Evolutionary conservation across 2,888 invertebrate genomes (phyloP), one percentile per base, ranked within the genome.

Genomic region (Allygus modestus): DNA sequence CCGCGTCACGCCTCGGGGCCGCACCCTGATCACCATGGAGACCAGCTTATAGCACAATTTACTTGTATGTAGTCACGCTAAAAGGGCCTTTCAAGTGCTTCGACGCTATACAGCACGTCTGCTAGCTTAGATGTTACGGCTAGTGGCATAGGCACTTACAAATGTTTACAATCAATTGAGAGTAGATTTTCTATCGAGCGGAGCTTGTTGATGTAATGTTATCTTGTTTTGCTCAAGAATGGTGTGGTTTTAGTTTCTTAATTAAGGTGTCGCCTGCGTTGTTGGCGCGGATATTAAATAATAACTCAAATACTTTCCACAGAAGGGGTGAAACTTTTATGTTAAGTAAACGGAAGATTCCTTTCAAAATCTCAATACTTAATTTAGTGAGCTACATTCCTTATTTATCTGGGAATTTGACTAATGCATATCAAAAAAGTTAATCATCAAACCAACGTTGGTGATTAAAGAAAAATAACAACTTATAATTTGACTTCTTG

Each of bases 41-140:
- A 91, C 91, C 2, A 91, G 91, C 71, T 90, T 91, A 87, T 91
- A 90, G 90, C 84, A 79, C 69, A 41, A 75, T 31, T 81, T 20
- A 15, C 46, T 11, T 15, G 12, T 46, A 46, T 46, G 46, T 54
- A 54, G 54, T 54, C 54, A 23, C 54, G 54, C 54, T 54, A 7
- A 17, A 15, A 23, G 20, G 54, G 54, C 54, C 54, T 54, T 54
- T 20, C 20, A 54, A 46, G 54, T 54, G 54, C 23, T 54, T 54
- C 54, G 23, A 54, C 11, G 23, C 54, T 51, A 51, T 37, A 37
- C 37, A 1, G 46, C 46, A 46, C 46, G 17, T 20, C 54, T 54
- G 54, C 23, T 54, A 17, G 54, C 54, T 54, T 54, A 46, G 54
- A 23, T 54, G 54, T 54, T 23, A 23, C 46, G 54, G 7, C 23